Evolutionary conservation across 2,888 invertebrate species (phyloP).

Genomic region (Eudemis profundana): DNA sequence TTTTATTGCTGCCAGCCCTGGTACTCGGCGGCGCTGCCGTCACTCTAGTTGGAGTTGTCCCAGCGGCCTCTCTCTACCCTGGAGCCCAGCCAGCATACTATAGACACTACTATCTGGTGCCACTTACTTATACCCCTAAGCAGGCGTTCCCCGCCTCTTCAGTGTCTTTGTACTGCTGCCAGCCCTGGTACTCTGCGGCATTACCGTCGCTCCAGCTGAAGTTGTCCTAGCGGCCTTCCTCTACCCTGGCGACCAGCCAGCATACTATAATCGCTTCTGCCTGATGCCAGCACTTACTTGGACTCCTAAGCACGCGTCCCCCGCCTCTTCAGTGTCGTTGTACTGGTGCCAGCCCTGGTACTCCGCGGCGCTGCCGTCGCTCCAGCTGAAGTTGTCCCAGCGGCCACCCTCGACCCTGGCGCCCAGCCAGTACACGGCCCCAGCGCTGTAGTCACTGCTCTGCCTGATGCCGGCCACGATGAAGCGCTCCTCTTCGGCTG

Average conservation of each 20-base stretch:
- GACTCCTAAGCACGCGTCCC: constrained; percentile 16
- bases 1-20: constrained; percentile 87
- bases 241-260: constrained; percentile 88
- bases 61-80: too few relatives aligned
- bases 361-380: constrained; percentile 86
- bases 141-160: too few relatives aligned
- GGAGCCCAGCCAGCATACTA: too few relatives aligned
- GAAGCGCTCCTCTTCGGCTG: constrained; percentile 89
- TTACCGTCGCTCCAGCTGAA: constrained; percentile 88
- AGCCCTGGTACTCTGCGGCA: too few relatives aligned
- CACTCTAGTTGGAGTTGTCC: constrained; percentile 85
- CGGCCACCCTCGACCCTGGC: constrained; percentile 64
- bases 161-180: too few relatives aligned
- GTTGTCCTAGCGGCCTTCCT: constrained; percentile 51
- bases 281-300: constrained; percentile 86
- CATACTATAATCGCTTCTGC: constrained; percentile 90
- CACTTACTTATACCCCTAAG: too few relatives aligned
- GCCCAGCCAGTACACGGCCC: constrained; percentile 91
- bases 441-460: constrained; percentile 89
- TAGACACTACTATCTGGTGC: too few relatives aligned
- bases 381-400: constrained; percentile 82
- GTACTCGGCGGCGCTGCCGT: constrained; percentile 86
- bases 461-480: constrained; percentile 88
- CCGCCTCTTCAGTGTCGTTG: constrained; percentile 52
- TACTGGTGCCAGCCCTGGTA: constrained; percentile 89